A percentile compares a stretch with the other conserved stretches of the same genome.
These are phyloP conservation scores for Passer domesticus DNA, from an alignment of 2,113 vertebrate genomes.

Conservation along the genomic window DNA sequence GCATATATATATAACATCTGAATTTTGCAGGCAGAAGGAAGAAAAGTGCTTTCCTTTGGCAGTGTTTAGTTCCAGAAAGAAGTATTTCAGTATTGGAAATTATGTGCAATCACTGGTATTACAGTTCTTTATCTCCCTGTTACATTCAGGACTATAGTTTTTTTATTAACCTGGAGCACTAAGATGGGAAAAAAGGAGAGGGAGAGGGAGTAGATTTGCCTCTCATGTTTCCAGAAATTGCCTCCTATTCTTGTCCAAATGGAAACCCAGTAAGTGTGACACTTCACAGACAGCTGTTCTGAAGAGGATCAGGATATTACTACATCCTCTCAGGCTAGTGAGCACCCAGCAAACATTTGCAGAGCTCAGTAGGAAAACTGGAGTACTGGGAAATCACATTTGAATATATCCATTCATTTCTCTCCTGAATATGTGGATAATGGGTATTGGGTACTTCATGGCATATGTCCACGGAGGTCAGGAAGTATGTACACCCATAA, in stretches of 20 bases:
- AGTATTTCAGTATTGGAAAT: background rate
- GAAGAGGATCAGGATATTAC: background rate
- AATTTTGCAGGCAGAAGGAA: background rate
- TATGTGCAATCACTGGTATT: background rate
- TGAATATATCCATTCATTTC: background rate
- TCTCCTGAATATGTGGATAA: background rate
- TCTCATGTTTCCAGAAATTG: background rate
- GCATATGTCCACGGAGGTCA: background rate
- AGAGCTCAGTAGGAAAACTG: background rate
- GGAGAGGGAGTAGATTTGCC: background rate
- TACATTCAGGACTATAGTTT: background rate
- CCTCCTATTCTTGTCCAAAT: background rate
- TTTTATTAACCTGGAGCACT: background rate
- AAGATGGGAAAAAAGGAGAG: background rate
- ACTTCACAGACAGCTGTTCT: slow-evolving; percentile 22
- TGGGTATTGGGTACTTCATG: background rate
- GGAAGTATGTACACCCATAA: background rate
- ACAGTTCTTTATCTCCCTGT: background rate
- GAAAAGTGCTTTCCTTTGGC: background rate
- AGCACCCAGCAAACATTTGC: background rate
- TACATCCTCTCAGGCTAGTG: background rate
- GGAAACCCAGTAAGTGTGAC: background rate
- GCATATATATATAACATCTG: background rate
- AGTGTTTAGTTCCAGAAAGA: background rate
- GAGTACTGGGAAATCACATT: background rate